A percentile compares a stretch with the other conserved stretches of the same genome.
These are phyloP conservation scores for Panorpa germanica DNA, from an alignment of 2,888 invertebrate species.

Conservation along the genomic window DNA sequence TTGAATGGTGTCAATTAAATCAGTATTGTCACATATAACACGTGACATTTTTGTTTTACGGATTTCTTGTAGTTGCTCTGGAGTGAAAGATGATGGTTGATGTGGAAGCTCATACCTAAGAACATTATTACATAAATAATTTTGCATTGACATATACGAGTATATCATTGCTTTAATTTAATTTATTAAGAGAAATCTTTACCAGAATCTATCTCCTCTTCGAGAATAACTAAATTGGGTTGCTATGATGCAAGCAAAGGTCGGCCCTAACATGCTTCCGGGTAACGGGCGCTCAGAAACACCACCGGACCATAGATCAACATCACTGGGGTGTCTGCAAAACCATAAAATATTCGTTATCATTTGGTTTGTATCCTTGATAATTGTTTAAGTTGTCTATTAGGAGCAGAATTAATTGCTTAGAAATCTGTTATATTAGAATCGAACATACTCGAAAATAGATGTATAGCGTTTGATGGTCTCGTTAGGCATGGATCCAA, in stretches of 20 bases:
- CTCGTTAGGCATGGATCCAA: constrained; percentile 76
- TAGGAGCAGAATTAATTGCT: no score
- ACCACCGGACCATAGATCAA: constrained; percentile 89
- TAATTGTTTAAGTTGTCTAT: no score
- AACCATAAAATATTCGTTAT: constrained; percentile 8
- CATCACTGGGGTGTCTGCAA: constrained; percentile 65
- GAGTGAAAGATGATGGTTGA: constrained; percentile 79
- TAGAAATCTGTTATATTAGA: constrained; percentile 9
- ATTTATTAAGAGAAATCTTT: constrained; percentile 16
- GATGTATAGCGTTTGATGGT: constrained; percentile 66
- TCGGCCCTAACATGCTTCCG: constrained; percentile 85
- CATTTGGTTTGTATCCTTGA: no score
- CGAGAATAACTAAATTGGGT: constrained; percentile 81
- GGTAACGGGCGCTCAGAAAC: constrained; percentile 79
- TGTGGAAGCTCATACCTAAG: constrained; percentile 68
- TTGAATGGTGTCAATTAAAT: constrained; percentile 79
- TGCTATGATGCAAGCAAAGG: constrained; percentile 85
- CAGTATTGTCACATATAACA: constrained; percentile 81
- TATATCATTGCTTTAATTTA: background rate
- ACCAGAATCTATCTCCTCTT: constrained; percentile 85
- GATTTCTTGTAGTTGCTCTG: constrained; percentile 68
- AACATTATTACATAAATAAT: constrained; percentile 10
- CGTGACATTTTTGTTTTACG: constrained; percentile 64
- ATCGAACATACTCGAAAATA: constrained; percentile 51
- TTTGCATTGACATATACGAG: background rate